A percentile compares a stretch with the other conserved stretches of the same genome.
Evolutionary conservation across 2,888 invertebrate species (phyloP).

Genomic region (Melikaiella ostensackeni): DNA sequence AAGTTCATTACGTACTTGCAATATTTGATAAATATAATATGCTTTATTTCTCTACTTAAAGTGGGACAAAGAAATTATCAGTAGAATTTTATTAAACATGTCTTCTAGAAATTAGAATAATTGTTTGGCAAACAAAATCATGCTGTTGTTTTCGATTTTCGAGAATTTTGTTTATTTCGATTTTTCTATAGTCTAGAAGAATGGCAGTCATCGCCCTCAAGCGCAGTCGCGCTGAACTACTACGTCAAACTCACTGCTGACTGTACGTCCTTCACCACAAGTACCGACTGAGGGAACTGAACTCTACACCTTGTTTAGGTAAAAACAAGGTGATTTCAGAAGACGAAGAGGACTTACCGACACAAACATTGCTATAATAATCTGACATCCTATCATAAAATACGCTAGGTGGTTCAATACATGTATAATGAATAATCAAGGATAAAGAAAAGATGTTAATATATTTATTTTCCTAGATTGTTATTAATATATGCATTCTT

Average conservation of each 20-base stretch:
- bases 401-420: neutral
- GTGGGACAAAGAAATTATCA: neutral
- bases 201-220: neutral
- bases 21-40: neutral
- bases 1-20: neutral
- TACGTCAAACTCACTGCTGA: neutral
- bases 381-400: neutral
- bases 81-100: neutral
- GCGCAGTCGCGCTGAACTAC: neutral
- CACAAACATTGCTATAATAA: neutral
- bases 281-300: constrained; percentile 27
- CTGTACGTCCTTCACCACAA: neutral
- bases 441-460: neutral
- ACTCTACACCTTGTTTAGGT: constrained; percentile 22
- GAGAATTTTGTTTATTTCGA: neutral
- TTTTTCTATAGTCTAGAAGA: neutral
- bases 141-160: neutral
- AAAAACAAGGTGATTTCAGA: neutral
- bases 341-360: constrained; percentile 4
- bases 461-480: neutral
- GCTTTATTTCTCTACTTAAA: neutral
- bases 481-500: neutral
- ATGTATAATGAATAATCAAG: neutral
- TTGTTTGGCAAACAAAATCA: neutral
- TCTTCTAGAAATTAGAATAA: neutral